These are phyloP conservation scores for Cepphus grylle DNA, from an alignment of 2,113 vertebrate species.

Conservation along the genomic window DNA sequence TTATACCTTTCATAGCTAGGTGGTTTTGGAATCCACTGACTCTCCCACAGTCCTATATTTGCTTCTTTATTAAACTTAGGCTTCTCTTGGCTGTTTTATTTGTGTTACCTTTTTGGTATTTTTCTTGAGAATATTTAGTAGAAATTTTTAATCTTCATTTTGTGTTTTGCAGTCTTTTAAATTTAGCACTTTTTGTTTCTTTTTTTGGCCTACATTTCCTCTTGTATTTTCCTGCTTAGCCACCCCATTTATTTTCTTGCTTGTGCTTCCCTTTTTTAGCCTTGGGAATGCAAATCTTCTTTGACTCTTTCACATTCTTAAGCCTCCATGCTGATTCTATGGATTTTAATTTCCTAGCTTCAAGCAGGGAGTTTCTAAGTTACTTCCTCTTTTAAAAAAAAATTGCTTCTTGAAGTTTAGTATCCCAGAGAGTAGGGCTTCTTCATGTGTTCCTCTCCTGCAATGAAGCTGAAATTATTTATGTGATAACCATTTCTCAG, in stretches of 20 bases:
- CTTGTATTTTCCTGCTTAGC: neutral
- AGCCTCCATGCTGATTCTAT: constrained; percentile 61
- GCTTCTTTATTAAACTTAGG: neutral
- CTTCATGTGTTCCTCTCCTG: constrained; percentile 34
- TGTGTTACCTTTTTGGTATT: neutral
- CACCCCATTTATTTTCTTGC: constrained; percentile 4
- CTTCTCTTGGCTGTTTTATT: neutral
- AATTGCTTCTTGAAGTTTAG: constrained; percentile 26
- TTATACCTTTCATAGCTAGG: neutral
- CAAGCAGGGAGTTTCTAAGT: constrained; percentile 65
- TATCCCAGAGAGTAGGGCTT: constrained; percentile 42
- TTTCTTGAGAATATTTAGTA: neutral
- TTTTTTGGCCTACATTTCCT: neutral
- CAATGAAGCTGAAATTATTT: constrained; percentile 37
- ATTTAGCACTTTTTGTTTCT: neutral
- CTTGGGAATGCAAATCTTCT: constrained; percentile 42
- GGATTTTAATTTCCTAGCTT: constrained; percentile 68
- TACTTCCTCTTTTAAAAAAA: constrained; percentile 59
- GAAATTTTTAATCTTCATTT: neutral
- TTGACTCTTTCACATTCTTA: constrained; percentile 37
- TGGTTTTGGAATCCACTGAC: neutral
- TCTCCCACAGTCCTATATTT: neutral
- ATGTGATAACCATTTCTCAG: constrained; percentile 40
- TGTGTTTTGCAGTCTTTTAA: neutral
- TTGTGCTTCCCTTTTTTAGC: neutral